Conservation (phyloP, 2,888 invertebrate genomes). For the Lottia gigantea region DNA sequence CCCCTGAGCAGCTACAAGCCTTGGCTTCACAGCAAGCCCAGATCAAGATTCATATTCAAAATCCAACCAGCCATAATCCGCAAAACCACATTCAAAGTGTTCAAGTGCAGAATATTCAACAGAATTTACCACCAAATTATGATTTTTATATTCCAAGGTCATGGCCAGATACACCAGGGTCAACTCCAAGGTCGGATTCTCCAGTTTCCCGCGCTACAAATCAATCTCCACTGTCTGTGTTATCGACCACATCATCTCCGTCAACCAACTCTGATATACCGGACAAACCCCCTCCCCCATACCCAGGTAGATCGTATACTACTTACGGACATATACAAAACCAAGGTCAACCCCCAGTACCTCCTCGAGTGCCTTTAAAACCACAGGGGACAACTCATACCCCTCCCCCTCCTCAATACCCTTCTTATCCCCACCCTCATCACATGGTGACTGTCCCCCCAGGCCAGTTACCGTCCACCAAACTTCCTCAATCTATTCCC, state of each 20-base stretch:
- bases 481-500: slow-evolving; percentile 19
- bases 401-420: slow-evolving; percentile 8
- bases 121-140: slow-evolving; percentile 23
- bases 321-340: slow-evolving; percentile 25
- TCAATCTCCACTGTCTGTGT: slow-evolving; percentile 66
- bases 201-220: slow-evolving; percentile 62
- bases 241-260: slow-evolving; percentile 65
- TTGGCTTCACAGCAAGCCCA: slow-evolving; percentile 21
- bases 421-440: slow-evolving; percentile 13
- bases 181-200: slow-evolving; percentile 63
- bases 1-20: slow-evolving; percentile 71
- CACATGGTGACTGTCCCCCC: slow-evolving; percentile 16
- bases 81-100: slow-evolving; percentile 32
- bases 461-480: slow-evolving; percentile 27
- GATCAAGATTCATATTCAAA: slow-evolving; percentile 38
- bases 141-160: slow-evolving; percentile 26
- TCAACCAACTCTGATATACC: slow-evolving; percentile 66
- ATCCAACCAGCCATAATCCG: slow-evolving; percentile 22
- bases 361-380: slow-evolving; percentile 51
- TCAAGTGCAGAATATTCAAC: slow-evolving; percentile 26
- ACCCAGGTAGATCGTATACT: slow-evolving; percentile 48
- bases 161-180: slow-evolving; percentile 48
- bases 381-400: slow-evolving; percentile 31
- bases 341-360: slow-evolving; percentile 46
- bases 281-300: slow-evolving; percentile 65